Conservation (phyloP, 2,888 invertebrate genomes). For the Melanotus villosus region DNA sequence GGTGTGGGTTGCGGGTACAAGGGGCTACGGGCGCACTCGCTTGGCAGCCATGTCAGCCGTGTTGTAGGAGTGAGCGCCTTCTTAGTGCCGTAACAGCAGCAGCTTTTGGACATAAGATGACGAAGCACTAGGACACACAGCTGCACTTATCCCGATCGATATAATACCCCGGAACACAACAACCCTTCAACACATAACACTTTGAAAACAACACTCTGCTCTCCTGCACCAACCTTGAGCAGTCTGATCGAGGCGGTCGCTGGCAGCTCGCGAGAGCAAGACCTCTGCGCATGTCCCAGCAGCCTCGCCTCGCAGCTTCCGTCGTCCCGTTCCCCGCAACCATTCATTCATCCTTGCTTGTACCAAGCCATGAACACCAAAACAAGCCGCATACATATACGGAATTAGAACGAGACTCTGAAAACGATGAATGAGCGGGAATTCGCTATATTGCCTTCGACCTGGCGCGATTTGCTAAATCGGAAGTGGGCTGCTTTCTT, state of each 20-base stretch:
- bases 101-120: slow-evolving; percentile 15
- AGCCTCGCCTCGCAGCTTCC: slow-evolving; percentile 68
- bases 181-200: slow-evolving; percentile 50
- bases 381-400: slow-evolving; percentile 61
- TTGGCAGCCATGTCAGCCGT: slow-evolving; percentile 50
- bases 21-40: slow-evolving; percentile 48
- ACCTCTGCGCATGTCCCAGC: slow-evolving; percentile 63
- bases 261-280: slow-evolving; percentile 67
- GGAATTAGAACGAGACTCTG: slow-evolving; percentile 62
- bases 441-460: slow-evolving; percentile 56
- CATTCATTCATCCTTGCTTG: slow-evolving; percentile 66
- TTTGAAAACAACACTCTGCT: slow-evolving; percentile 72
- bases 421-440: slow-evolving; percentile 64
- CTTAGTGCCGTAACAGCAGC: slow-evolving; percentile 30
- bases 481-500: slow-evolving; percentile 53
- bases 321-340: slow-evolving; percentile 64
- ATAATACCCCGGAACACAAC: slow-evolving; percentile 35
- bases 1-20: slow-evolving; percentile 48
- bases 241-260: slow-evolving; percentile 74
- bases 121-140: slow-evolving; percentile 38
- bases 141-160: slow-evolving; percentile 25
- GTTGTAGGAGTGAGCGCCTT: slow-evolving; percentile 48
- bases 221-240: slow-evolving; percentile 75
- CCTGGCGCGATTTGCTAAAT: slow-evolving; percentile 52
- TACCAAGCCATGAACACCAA: slow-evolving; percentile 67